Conservation (phyloP, 2,113 vertebrate species). For the Sander lucioperca region DNA sequence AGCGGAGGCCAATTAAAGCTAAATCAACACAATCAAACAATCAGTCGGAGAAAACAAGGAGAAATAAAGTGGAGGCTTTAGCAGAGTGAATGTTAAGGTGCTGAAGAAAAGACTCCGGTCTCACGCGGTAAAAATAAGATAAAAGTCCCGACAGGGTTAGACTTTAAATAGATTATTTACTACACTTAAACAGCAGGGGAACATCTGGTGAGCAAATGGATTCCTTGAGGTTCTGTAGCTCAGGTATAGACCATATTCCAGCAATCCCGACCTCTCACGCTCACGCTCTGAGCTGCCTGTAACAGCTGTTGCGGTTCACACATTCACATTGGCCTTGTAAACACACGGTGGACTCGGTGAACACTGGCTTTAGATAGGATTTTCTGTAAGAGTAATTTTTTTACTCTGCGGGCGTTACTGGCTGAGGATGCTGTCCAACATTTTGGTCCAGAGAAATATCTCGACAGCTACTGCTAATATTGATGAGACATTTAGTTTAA, state of each 20-base stretch:
- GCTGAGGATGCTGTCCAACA: not conserved
- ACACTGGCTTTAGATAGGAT: not conserved
- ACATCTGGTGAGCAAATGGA: constrained; percentile 24
- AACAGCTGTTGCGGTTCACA: constrained; percentile 28
- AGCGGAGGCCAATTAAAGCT: constrained; percentile 39
- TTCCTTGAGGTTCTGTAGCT: not conserved
- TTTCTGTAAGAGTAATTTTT: not conserved
- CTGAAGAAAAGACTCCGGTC: not conserved
- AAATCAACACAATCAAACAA: constrained; percentile 10
- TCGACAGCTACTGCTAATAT: not conserved
- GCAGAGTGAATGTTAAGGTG: not conserved
- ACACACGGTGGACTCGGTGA: not conserved
- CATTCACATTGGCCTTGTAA: not conserved
- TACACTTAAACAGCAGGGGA: not conserved
- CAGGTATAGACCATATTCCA: not conserved
- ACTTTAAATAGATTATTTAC: not conserved
- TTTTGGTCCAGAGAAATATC: not conserved
- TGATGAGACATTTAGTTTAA: too few relatives aligned
- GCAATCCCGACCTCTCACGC: not conserved
- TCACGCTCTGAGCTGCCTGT: not conserved
- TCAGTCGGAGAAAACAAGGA: not conserved
- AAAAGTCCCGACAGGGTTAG: not conserved
- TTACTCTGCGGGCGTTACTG: not conserved
- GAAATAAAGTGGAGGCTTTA: not conserved
- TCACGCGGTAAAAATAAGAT: not conserved